Percentiles rank a stretch among this genome's conserved stretches.
phyloP scores from a whole-genome alignment of 2,113 vertebrate genomes.

The Synchiropus splendidus region DNA sequence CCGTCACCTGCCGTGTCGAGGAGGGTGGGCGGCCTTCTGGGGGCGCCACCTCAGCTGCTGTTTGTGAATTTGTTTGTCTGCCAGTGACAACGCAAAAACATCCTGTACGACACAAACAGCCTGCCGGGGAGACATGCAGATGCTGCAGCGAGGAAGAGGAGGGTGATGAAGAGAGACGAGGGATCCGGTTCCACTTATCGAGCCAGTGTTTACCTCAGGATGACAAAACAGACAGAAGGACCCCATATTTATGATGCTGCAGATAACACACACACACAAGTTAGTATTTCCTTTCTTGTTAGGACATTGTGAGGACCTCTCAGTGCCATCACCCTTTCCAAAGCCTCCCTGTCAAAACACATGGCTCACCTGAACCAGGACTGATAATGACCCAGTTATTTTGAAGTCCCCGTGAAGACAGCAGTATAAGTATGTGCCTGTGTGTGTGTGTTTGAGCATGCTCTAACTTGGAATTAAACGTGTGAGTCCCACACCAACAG shows the following conservation, averaged over 20 bases:
- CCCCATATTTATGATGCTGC: conserved; percentile 58
- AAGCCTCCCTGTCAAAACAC: too few relatives aligned
- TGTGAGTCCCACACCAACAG: too few relatives aligned
- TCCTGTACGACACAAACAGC: conserved; percentile 48
- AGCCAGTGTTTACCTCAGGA: conserved; percentile 60
- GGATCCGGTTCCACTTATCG: conserved; percentile 54
- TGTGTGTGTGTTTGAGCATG: too few relatives aligned
- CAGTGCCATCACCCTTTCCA: too few relatives aligned
- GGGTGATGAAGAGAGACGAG: conserved; percentile 1
- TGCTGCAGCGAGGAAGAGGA: not conserved
- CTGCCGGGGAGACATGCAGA: conserved; percentile 26
- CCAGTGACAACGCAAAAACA: conserved; percentile 57
- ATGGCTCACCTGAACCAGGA: too few relatives aligned
- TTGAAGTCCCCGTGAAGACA: too few relatives aligned
- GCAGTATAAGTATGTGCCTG: too few relatives aligned
- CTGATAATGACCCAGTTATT: too few relatives aligned
- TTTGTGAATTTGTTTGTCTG: conserved; percentile 55
- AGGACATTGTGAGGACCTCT: too few relatives aligned
- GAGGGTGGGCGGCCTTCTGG: conserved; percentile 12
- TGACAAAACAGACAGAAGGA: conserved; percentile 67
- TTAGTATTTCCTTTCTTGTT: too few relatives aligned
- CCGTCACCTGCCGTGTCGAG: too few relatives aligned
- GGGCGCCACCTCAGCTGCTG: conserved; percentile 49
- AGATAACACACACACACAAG: conserved; percentile 20
- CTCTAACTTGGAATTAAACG: too few relatives aligned